Evolutionary conservation across 2,113 vertebrate species (phyloP).

Genomic region (Myiozetetes cayanensis): DNA sequence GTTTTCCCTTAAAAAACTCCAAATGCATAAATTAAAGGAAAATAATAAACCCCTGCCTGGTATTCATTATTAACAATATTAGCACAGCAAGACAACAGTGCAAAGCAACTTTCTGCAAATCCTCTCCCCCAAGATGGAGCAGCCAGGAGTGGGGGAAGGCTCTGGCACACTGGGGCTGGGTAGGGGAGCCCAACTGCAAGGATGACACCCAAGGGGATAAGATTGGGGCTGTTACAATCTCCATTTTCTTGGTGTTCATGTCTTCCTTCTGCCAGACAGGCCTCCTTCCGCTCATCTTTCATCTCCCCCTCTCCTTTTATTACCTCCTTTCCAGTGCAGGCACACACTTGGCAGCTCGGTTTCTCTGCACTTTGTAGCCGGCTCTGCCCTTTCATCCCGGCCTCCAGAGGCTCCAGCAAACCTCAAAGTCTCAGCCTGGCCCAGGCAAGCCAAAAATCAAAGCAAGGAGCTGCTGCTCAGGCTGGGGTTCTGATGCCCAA

Average conservation of each 20-base stretch:
- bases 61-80: not conserved
- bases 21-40: conserved; percentile 41
- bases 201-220: not conserved
- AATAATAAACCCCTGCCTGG: not conserved
- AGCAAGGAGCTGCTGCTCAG: not conserved
- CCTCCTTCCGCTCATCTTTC: not conserved
- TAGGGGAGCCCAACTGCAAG: not conserved
- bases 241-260: not conserved
- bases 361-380: not conserved
- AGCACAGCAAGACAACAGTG: not conserved
- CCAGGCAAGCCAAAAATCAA: not conserved
- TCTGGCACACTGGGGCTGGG: accelerated
- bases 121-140: not conserved
- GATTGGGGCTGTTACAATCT: not conserved
- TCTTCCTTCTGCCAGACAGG: not conserved
- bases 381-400: not conserved
- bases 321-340: not conserved
- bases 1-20: conserved; percentile 19
- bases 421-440: not conserved
- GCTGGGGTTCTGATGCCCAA: not conserved
- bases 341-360: not conserved
- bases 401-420: not conserved
- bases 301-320: not conserved
- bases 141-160: not conserved
- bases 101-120: not conserved